Base-by-base conservation (phyloP, 2,797 vertebrate genomes). In the Sebastolobus altivelis region DNA sequence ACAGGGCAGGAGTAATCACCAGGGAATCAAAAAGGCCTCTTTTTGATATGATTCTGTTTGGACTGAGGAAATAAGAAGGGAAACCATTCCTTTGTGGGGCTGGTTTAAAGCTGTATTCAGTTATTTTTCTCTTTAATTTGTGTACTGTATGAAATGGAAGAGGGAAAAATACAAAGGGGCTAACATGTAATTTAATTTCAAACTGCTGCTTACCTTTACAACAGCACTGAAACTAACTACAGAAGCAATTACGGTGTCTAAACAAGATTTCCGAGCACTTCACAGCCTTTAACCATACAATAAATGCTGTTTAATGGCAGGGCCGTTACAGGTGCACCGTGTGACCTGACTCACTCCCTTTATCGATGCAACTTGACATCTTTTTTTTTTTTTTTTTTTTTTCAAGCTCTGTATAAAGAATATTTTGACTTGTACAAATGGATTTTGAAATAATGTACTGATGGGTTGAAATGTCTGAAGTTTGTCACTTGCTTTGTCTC, bases 291-390 rank as follows among this genome's bases (percentile, higher is more conserved):
- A 85, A 77, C 33, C 16, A 59, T 65, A 81, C 86, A 88, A 81
- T 80, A 74, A 76, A 72, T 65, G 80, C 84, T 85, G 61, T 95
- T 77, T 16, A 27, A 95, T 46, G 46, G 74, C 87, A 87, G 78
- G 77, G 76, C 72, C 9, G 29, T 56, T 74, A 63, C 29, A 60
- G 52, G 60, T 68, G 63, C 76, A 66, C 56, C 0, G 1, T 74
- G 13, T 63, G 65, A 88, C 61, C 62, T 11, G 9, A 59, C 46
- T 58, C 11, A 43, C 43, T 59, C 62, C 38, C 69, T 59, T 74
- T 59, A 79, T 63, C 54, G 43, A 81, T 87, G 74, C 72, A 77
- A 85, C 46, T 18, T 11, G 8, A 54, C 29, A 1, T 59, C 4
- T 55, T 20, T 8, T 43, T 60, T 27, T 25, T 25, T 25, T 25